A percentile compares a stretch with the other conserved stretches of the same genome.
phyloP scores from a whole-genome alignment of 1,140 invertebrate species.

The Hermetia illucens region DNA sequence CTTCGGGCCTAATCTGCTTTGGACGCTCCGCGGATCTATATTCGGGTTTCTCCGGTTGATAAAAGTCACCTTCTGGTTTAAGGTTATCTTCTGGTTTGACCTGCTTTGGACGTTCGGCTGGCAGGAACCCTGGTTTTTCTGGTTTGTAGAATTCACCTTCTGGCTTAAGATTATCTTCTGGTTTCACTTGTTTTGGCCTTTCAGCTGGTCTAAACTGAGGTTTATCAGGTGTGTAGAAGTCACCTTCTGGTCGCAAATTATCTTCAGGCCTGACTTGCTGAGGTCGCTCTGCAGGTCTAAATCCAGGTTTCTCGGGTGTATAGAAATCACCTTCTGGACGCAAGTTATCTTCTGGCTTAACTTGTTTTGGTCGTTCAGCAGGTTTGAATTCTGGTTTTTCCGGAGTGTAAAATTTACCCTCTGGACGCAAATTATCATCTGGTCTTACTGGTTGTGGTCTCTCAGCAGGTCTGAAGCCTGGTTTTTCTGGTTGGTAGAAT shows the following conservation, averaged over 20 bases:
- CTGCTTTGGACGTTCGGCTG: slow-evolving; percentile 31
- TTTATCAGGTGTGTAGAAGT: slow-evolving; percentile 36
- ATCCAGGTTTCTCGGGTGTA: slow-evolving; percentile 38
- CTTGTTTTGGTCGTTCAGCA: slow-evolving; percentile 28
- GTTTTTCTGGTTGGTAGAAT: slow-evolving; percentile 28
- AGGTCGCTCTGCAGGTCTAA: slow-evolving; percentile 32
- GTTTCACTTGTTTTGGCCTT: slow-evolving; percentile 29
- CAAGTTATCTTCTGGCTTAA: slow-evolving; percentile 41
- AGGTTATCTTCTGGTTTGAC: slow-evolving; percentile 32
- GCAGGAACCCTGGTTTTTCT: slow-evolving; percentile 24
- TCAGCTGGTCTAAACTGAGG: slow-evolving; percentile 30
- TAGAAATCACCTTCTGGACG: slow-evolving; percentile 50
- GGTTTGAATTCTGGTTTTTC: slow-evolving; percentile 31
- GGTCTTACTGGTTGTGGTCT: slow-evolving; percentile 36
- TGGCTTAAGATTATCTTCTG: slow-evolving; percentile 37
- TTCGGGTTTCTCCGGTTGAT: slow-evolving; percentile 34
- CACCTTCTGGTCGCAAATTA: slow-evolving; percentile 41
- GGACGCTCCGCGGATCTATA: slow-evolving; percentile 34
- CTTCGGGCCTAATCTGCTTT: slow-evolving; percentile 31
- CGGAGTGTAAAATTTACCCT: slow-evolving; percentile 36
- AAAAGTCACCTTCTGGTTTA: slow-evolving; percentile 38
- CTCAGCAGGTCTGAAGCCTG: slow-evolving; percentile 34
- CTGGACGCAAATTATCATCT: slow-evolving; percentile 35
- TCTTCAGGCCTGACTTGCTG: slow-evolving; percentile 33
- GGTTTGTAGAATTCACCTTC: slow-evolving; percentile 39